A percentile compares a stretch with the other conserved stretches of the same genome.
Conservation (phyloP, 2,797 vertebrate genomes). For the Microtus agrestis region DNA sequence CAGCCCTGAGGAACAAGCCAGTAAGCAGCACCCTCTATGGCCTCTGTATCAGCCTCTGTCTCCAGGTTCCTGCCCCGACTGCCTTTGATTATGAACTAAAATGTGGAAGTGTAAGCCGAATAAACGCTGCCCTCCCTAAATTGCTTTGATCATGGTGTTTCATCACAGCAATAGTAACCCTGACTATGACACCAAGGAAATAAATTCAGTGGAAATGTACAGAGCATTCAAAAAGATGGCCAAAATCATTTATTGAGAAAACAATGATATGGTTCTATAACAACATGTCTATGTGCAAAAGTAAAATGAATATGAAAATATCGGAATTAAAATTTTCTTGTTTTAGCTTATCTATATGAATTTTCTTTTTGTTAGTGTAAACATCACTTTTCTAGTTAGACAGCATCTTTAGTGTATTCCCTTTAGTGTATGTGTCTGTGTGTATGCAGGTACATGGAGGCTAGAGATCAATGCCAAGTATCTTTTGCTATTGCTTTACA, state of each 20-base stretch:
- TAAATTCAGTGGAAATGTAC: not conserved
- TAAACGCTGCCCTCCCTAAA: not conserved
- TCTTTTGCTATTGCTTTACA: not conserved
- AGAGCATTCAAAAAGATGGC: constrained; percentile 6
- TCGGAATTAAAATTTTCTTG: not conserved
- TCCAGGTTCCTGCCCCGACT: not conserved
- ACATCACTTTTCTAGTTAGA: constrained; percentile 15
- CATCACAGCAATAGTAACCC: not conserved
- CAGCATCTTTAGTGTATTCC: not conserved
- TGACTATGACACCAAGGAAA: not conserved
- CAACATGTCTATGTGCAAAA: not conserved
- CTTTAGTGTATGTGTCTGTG: not conserved
- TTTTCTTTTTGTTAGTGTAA: constrained; percentile 35
- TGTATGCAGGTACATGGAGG: not conserved
- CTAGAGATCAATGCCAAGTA: not conserved
- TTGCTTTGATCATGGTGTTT: not conserved
- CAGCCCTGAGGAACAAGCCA: not conserved
- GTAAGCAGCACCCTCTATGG: not conserved
- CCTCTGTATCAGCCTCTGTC: not conserved
- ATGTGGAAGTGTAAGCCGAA: not conserved
- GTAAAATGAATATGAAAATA: constrained; percentile 22
- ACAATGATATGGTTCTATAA: not conserved
- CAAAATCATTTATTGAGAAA: constrained; percentile 37
- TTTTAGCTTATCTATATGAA: not conserved
- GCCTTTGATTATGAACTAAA: not conserved